Evolutionary conservation across 2,888 invertebrate species (phyloP), one percentile per base, ranked within the genome.

Genomic region (Desoria tigrina): DNA sequence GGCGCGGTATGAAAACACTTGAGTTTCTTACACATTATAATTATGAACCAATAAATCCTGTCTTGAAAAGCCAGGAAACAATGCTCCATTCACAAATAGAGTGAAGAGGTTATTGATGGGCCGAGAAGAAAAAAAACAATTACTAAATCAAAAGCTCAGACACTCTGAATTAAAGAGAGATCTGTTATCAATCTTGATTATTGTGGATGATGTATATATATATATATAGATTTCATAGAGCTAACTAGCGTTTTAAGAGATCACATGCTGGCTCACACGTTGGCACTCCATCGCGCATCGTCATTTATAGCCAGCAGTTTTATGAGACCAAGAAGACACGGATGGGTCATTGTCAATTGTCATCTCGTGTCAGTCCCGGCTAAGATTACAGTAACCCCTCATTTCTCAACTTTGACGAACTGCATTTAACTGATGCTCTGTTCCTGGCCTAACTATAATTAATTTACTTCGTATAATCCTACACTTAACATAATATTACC

Each of bases 61-160:
- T n/a, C n/a, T n/a, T n/a, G n/a, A n/a, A n/a, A n/a, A n/a, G n/a
- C n/a, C n/a, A n/a, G n/a, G n/a, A n/a, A n/a, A n/a, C n/a, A n/a
- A n/a, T n/a, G n/a, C n/a, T n/a, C n/a, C n/a, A n/a, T n/a, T n/a
- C n/a, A n/a, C n/a, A n/a, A n/a, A n/a, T n/a, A n/a, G n/a, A n/a
- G n/a, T n/a, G n/a, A n/a, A n/a, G n/a, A n/a, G n/a, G n/a, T n/a
- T n/a, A n/a, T n/a, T n/a, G n/a, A n/a, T n/a, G n/a, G n/a, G n/a
- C n/a, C n/a, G n/a, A n/a, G n/a, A n/a, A n/a, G n/a, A n/a, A n/a
- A n/a, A n/a, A n/a, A n/a, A n/a, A n/a, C n/a, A n/a, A n/a, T n/a
- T n/a, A n/a, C n/a, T n/a, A n/a, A n/a, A n/a, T n/a, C n/a, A 39
- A 39, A 39, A 39, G 39, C 39, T 39, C 39, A 39, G 39, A 39